phyloP scores from a whole-genome alignment of 2,888 invertebrate genomes.

The Thymelicus sylvestris region DNA sequence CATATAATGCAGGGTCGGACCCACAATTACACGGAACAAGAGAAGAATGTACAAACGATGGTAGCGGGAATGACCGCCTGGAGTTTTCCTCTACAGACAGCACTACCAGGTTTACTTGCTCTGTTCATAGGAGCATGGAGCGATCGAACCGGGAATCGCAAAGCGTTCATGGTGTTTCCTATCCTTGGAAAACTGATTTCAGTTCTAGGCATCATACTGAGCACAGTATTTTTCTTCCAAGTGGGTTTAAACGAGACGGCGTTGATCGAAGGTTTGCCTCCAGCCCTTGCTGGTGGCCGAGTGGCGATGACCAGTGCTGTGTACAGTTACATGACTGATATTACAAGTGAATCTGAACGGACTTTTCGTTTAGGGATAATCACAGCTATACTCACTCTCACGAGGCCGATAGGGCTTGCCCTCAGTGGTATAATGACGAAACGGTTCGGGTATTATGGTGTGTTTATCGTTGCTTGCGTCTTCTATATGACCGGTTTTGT shows the following conservation, averaged over 20 bases:
- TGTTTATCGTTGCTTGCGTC: slow-evolving; percentile 72
- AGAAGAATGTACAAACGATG: slow-evolving; percentile 76
- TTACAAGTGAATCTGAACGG: slow-evolving; percentile 84
- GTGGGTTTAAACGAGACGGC: slow-evolving; percentile 83
- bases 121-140: slow-evolving; percentile 87
- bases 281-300: slow-evolving; percentile 86
- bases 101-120: slow-evolving; percentile 83
- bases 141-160: slow-evolving; percentile 85
- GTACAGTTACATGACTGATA: slow-evolving; percentile 86
- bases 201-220: slow-evolving; percentile 81
- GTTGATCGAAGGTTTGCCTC: slow-evolving; percentile 83
- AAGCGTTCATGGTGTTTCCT: slow-evolving; percentile 85
- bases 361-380: slow-evolving; percentile 86
- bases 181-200: slow-evolving; percentile 84
- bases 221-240: slow-evolving; percentile 83
- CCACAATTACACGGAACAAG: slow-evolving; percentile 69
- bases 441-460: slow-evolving; percentile 77
- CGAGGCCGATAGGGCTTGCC: slow-evolving; percentile 80
- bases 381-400: slow-evolving; percentile 80
- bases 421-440: slow-evolving; percentile 83
- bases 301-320: slow-evolving; percentile 86
- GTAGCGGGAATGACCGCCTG: slow-evolving; percentile 85
- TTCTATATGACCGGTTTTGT: slow-evolving; percentile 75
- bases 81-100: slow-evolving; percentile 84
- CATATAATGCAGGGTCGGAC: slow-evolving; percentile 77